Evolutionary conservation across 2,797 vertebrate species (phyloP), one percentile per base, ranked within the genome.

Genomic region (Sciurus vulgaris): DNA sequence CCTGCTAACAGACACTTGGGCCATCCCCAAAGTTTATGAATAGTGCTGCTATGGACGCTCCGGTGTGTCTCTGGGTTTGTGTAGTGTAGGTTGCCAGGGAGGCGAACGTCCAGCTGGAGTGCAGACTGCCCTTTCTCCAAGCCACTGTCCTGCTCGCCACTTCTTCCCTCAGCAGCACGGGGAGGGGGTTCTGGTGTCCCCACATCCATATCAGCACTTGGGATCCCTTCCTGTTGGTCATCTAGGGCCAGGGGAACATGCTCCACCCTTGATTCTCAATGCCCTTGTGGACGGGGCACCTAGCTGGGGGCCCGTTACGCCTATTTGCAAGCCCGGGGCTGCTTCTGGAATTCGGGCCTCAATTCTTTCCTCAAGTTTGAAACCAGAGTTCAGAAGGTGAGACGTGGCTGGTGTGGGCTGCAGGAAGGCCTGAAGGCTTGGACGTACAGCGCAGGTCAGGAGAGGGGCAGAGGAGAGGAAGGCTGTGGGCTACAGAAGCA

Each of bases 1-100:
- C 35, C 7, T 12, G 17, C 51, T 14, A 24, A 41, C 7, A 33
- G 65, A 28, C 15, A 3, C 2, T 20, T 3, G 30, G 18, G 13
- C 10, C 28, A 20, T 4, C 73, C 10, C 20, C 12, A 3, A 8
- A 24, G 72, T 69, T 10, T 15, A 22, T 2, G 7, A 2, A 3
- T 0, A 56, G 35, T 15, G 54, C n/a, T 2, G 20, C 73, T 14
- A 0, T 7, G 0, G 26, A 15, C 30, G 3, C 11, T 14, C 73
- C 30, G 33, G 51, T 3, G 4, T 17, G 78, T n/a, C 86, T 38
- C 86, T 15, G 72, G 78, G 63, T 7, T 3, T 26, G 6, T 72
- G 70, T 44, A 5, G 78, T 35, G 54, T 6, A 8, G 81, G 70
- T 28, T 2, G 47, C 30, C 74, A 15, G 44, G 69, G 44, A 83